phyloP scores from a whole-genome alignment of 2,797 vertebrate genomes.

The Cossypha polioptera region DNA sequence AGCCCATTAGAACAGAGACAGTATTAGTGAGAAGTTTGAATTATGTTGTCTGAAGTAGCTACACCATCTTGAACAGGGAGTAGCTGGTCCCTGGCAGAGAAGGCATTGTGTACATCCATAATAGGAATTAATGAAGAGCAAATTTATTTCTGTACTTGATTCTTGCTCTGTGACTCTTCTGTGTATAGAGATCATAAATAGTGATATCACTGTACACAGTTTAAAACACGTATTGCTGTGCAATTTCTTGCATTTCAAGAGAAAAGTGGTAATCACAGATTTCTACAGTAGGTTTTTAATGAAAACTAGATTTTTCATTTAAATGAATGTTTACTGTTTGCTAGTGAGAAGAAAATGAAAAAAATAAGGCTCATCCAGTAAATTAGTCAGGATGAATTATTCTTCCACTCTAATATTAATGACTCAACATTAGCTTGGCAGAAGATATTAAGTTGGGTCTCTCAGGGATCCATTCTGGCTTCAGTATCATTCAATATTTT shows the following conservation, averaged over 20 bases:
- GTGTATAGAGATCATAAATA: neutral
- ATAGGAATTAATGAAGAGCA: neutral
- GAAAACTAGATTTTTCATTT: neutral
- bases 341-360: neutral
- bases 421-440: slow-evolving; percentile 60
- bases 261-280: neutral
- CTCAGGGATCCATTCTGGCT: slow-evolving; percentile 21
- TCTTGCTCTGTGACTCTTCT: neutral
- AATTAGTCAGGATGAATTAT: slow-evolving; percentile 46
- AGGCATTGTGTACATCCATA: neutral
- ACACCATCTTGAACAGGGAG: neutral
- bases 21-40: neutral
- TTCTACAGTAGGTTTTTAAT: neutral
- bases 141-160: neutral
- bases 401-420: slow-evolving; percentile 48
- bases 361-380: slow-evolving; percentile 24
- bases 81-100: neutral
- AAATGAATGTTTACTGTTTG: neutral
- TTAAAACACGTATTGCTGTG: neutral
- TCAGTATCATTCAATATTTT: slow-evolving; percentile 61
- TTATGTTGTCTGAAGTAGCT: neutral
- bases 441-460: slow-evolving; percentile 38
- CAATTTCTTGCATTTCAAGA: neutral
- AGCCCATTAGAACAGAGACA: neutral
- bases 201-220: neutral